Evolutionary conservation across 2,797 vertebrate species (phyloP).

Genomic region (Manis crassicaudata): DNA sequence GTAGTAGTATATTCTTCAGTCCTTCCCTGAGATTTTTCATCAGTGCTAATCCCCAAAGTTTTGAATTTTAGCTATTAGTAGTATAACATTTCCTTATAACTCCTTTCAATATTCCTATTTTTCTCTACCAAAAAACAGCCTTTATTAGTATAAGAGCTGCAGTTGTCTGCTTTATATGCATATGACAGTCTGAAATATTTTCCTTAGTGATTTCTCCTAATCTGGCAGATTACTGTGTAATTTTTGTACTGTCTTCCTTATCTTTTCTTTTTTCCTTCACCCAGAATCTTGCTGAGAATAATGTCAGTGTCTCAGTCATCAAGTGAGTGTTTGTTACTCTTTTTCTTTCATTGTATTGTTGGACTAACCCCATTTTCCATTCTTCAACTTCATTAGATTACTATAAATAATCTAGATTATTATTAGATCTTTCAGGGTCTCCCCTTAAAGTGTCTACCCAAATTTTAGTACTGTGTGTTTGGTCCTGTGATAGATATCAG

Average conservation of each 20-base stretch:
- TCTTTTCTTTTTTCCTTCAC: background rate
- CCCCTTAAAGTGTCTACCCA: background rate
- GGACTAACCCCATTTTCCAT: slow-evolving; percentile 3
- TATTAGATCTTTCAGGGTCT: background rate
- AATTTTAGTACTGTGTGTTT: background rate
- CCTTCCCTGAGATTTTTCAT: background rate
- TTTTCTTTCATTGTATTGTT: slow-evolving; percentile 11
- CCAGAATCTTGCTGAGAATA: slow-evolving; percentile 15
- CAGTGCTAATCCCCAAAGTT: background rate
- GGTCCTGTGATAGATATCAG: background rate
- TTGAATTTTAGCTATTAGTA: background rate
- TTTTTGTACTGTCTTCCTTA: background rate
- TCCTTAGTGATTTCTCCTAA: background rate
- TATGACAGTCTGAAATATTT: background rate
- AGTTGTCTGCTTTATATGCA: background rate
- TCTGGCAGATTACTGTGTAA: background rate
- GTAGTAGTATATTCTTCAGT: background rate
- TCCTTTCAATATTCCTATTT: background rate
- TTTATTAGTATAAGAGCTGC: background rate
- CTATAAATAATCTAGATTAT: slow-evolving; percentile 20
- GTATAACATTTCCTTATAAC: slow-evolving; percentile 33
- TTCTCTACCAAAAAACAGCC: background rate
- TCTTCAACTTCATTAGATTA: background rate
- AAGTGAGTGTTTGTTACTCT: background rate
- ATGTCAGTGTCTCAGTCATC: background rate